Conservation (phyloP, 2,797 vertebrate genomes). For the Smutsia temminckii region DNA sequence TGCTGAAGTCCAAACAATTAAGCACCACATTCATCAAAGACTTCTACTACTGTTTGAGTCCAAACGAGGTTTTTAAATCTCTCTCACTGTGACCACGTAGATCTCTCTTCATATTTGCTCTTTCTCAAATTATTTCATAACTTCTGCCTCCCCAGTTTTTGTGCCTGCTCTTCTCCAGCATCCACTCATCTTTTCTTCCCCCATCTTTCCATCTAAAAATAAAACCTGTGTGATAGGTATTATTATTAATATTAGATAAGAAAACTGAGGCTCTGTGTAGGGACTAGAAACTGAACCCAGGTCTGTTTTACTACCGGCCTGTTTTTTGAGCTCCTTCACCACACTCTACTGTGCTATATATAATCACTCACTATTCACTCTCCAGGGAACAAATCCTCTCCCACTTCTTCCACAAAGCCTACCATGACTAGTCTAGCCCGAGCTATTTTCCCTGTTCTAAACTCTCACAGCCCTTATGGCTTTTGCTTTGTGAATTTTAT, state of each 20-base stretch:
- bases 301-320: background rate
- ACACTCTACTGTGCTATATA: background rate
- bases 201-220: background rate
- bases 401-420: background rate
- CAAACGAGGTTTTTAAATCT: background rate
- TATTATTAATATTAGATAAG: background rate
- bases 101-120: background rate
- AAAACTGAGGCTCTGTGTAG: background rate
- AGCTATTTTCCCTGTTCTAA: background rate
- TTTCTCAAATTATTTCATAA: background rate
- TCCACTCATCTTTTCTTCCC: background rate
- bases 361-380: background rate
- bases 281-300: background rate
- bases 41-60: background rate
- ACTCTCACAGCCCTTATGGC: background rate
- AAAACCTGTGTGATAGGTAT: background rate
- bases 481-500: slow-evolving; percentile 24
- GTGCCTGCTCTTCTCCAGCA: background rate
- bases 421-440: background rate
- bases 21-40: background rate
- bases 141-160: background rate
- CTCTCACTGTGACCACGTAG: background rate
- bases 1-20: background rate
- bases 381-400: background rate
- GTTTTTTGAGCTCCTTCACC: background rate